Evolutionary conservation across 2,888 invertebrate genomes (phyloP), one percentile per base, ranked within the genome.

Genomic region (Spicauda simplicius): DNA sequence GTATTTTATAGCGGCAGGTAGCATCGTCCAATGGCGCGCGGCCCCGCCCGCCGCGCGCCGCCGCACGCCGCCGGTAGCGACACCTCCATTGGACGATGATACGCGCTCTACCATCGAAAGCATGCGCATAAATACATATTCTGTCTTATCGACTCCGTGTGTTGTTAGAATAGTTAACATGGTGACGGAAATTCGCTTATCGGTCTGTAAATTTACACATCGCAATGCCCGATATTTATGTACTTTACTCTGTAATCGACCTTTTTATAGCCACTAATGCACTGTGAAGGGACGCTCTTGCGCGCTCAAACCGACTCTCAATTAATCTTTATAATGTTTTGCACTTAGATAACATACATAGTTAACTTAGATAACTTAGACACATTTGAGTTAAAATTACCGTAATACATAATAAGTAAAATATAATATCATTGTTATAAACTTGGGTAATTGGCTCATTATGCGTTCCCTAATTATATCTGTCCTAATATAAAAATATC

Each of bases 1-100:
- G 69, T 62, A 67, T 69, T 59, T 68, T 64, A 66, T 71, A 69
- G 66, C 64, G 68, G 69, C 72, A 72, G 76, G 73, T 69, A 63
- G 55, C 68, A 61, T 69, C 72, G 72, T 59, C 73, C 74, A 73
- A 73, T 74, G 53, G 72, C 58, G 64, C 59, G 65, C 66, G 69
- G 72, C 73, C 72, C 72, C 70, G 72, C 75, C 72, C 73, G 70
- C 72, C 54, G 71, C 66, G 61, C 57, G 56, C 60, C 60, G 70
- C 72, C 54, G 71, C 66, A 58, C 57, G 56, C 60, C 60, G 62
- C 62, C 64, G 62, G 48, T 50, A 52, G 59, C 64, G 30, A 41
- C 52, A 19, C 52, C 58, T 50, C 64, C 57, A 70, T 72, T 72
- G 72, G 69, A 70, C 71, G 41, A 57, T 59, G 69, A 58, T 62